Evolutionary conservation across 1,140 invertebrate species (phyloP), one percentile per base, ranked within the genome.

Genomic region (Leptoteleia sp.): DNA sequence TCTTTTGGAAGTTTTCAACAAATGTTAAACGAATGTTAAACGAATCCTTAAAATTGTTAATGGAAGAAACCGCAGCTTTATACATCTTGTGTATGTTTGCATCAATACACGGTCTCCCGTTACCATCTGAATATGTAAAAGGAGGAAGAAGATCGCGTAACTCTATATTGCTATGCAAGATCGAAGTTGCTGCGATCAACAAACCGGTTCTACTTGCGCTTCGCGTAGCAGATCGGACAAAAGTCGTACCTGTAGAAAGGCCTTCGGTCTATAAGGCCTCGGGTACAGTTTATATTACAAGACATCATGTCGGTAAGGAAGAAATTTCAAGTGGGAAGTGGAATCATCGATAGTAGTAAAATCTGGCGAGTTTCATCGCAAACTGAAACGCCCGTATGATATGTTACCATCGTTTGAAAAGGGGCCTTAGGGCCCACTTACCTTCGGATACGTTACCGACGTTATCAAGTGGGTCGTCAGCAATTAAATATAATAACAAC

Each of bases 291-390:
- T 3, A 61, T 55, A 43, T 29, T 27, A 5, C 9, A 9, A 35
- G 47, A 38, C 42, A 38, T 47, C 11, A 15, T 12, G 82, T 59
- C 82, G 84, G 81, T 86, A 86, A 85, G n/a, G 64, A 33, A 85
- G 84, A 50, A 40, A 70, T 7, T 38, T 15, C 2, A 4, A 35
- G 43, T 31, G 3, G 1, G 5, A 5, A 16, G 6, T 16, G 35
- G 29, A 50, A 52, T 35, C 25, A 9, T 11, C 7, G 47, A 42
- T 33, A 12, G 38, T 72, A 81, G 78, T 73, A 73, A 75, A 42
- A 81, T 76, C 81, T 80, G 61, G 27, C n/a, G 75, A 50, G 13
- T n/a, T 38, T 31, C 31, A 37, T 13, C 11, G 40, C 27, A 61
- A 37, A 50, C 33, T 19, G 16, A 11, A 15, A 6, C n/a, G 25